A percentile compares a stretch with the other conserved stretches of the same genome.
Conservation (phyloP, 2,113 vertebrate species). For the Muntiacus muntjak region DNA sequence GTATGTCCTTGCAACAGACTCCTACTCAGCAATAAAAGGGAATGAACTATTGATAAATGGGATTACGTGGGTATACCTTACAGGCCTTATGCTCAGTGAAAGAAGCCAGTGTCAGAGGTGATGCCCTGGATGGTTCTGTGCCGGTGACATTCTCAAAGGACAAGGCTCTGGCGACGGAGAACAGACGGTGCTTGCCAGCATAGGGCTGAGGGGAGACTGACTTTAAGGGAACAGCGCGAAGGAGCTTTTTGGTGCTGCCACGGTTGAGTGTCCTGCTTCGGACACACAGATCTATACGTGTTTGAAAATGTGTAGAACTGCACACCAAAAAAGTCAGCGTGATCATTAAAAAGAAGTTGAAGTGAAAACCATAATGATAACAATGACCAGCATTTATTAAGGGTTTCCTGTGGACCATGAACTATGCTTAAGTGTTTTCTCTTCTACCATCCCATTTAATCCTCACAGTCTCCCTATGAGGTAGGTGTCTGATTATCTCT, state of each 20-base stretch:
- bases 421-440: not conserved
- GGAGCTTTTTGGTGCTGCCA: not conserved
- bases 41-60: not conserved
- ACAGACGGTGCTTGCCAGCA: not conserved
- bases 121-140: not conserved
- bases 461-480: not conserved
- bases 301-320: not conserved
- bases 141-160: not conserved
- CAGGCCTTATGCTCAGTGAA: not conserved
- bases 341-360: not conserved
- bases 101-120: not conserved
- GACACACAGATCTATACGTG: not conserved
- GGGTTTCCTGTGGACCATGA: not conserved
- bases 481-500: not conserved
- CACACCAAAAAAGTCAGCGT: not conserved
- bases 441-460: not conserved
- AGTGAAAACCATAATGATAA: not conserved
- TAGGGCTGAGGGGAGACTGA: not conserved
- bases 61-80: not conserved
- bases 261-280: too few species aligned
- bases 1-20: accelerated
- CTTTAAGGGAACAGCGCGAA: too few species aligned
- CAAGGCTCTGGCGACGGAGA: not conserved
- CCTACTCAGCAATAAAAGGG: not conserved
- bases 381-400: not conserved